A percentile compares a stretch with the other conserved stretches of the same genome.
These are phyloP conservation scores for Calliphora vomitoria DNA, from an alignment of 2,888 invertebrate species.

Conservation along the genomic window DNA sequence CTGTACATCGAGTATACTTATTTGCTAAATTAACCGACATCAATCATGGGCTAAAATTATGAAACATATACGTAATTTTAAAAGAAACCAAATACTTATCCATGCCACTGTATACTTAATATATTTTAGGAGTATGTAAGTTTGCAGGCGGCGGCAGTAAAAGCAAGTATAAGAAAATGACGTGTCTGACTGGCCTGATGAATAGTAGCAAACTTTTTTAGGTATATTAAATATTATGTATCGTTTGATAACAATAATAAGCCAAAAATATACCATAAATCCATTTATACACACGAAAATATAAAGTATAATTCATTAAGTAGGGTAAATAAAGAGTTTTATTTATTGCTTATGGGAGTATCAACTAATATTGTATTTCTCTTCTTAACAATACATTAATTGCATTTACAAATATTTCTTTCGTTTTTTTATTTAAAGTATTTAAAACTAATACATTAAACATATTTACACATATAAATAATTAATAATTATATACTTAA, in stretches of 20 bases:
- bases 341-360: slow-evolving; percentile 23
- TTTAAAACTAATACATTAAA: slow-evolving; percentile 41
- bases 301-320: slow-evolving; percentile 5
- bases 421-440: slow-evolving; percentile 37
- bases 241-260: not conserved
- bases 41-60: too few species aligned
- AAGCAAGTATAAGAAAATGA: slow-evolving; percentile 47
- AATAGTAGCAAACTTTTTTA: slow-evolving; percentile 7
- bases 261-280: not conserved
- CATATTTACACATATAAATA: slow-evolving; percentile 39
- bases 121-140: not conserved
- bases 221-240: slow-evolving; percentile 26
- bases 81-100: too few species aligned
- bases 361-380: slow-evolving; percentile 8
- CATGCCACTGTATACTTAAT: too few species aligned
- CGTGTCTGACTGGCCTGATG: slow-evolving; percentile 41
- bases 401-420: slow-evolving; percentile 42
- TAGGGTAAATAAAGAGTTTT: slow-evolving; percentile 27
- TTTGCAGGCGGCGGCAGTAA: slow-evolving; percentile 29
- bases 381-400: slow-evolving; percentile 25
- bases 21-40: too few species aligned
- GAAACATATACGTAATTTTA: too few species aligned
- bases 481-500: slow-evolving; percentile 38
- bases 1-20: too few species aligned
- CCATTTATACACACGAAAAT: not conserved